Percentiles rank a stretch among this genome's conserved stretches.
These are phyloP conservation scores for Gambusia yucatana DNA, from an alignment of 2,797 vertebrate genomes.

Conservation along the genomic window DNA sequence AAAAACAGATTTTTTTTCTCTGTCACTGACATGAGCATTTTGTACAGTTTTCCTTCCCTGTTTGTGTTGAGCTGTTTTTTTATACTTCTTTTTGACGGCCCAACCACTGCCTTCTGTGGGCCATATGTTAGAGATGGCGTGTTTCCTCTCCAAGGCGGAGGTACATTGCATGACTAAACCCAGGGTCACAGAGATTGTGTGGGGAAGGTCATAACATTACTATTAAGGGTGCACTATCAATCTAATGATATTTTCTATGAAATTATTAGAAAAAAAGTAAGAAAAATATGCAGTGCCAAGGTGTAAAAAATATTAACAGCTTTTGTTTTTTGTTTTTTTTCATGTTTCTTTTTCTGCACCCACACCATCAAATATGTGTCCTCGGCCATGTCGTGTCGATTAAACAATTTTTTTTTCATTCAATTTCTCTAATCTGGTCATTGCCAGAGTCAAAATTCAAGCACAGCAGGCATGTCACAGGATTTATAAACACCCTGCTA, in stretches of 20 bases:
- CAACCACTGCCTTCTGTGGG: constrained; percentile 88
- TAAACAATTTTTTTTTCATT: constrained; percentile 58
- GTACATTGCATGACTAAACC: constrained; percentile 94
- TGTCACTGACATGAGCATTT: constrained; percentile 91
- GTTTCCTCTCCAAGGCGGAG: constrained; percentile 86
- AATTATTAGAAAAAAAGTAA: constrained; percentile 73
- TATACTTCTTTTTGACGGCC: constrained; percentile 89
- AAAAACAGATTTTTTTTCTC: constrained; percentile 88
- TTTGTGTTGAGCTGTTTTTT: constrained; percentile 87
- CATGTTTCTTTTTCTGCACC: constrained; percentile 81
- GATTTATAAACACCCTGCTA: constrained; percentile 36
- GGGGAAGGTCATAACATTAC: constrained; percentile 75
- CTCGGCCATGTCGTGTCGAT: constrained; percentile 58
- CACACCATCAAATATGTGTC: constrained; percentile 75
- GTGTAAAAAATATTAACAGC: constrained; percentile 90
- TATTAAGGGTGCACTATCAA: constrained; percentile 86
- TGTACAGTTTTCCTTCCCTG: constrained; percentile 86
- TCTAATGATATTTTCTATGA: constrained; percentile 94
- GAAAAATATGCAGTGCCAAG: constrained; percentile 95
- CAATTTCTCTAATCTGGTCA: constrained; percentile 29
- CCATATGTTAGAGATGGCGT: constrained; percentile 84
- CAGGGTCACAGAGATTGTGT: constrained; percentile 82
- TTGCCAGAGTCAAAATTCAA: constrained; percentile 65
- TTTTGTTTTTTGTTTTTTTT: constrained; percentile 57
- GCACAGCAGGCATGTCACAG: constrained; percentile 67